Evolutionary conservation across 2,888 invertebrate genomes (phyloP).

Genomic region (Epinotia demarniana): DNA sequence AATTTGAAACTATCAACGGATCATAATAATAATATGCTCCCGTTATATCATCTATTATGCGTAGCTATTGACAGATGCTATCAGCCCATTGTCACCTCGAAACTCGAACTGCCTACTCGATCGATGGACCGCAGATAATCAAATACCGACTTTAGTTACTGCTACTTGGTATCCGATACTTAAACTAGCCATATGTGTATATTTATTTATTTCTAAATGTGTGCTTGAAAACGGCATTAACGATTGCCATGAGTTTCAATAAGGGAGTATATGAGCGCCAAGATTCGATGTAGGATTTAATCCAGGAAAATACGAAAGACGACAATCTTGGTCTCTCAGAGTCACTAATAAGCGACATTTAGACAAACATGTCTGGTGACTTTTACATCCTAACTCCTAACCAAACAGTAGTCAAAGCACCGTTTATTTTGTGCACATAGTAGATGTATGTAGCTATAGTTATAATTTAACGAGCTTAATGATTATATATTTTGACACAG

Average conservation of each 20-base stretch:
- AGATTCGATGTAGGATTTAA: too few relatives aligned
- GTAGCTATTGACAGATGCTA: constrained; percentile 13
- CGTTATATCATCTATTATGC: constrained; percentile 9
- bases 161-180: constrained; percentile 10
- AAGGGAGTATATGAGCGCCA: too few relatives aligned
- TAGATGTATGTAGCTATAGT: neutral
- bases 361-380: too few relatives aligned
- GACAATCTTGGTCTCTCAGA: too few relatives aligned
- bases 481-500: neutral
- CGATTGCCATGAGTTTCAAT: too few relatives aligned
- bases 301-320: too few relatives aligned
- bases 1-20: neutral
- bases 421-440: neutral
- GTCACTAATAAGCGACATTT: too few relatives aligned
- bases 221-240: too few relatives aligned
- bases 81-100: constrained; percentile 23
- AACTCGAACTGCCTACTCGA: neutral
- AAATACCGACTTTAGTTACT: neutral
- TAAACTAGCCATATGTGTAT: too few relatives aligned
- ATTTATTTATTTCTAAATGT: too few relatives aligned
- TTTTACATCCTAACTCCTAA: too few relatives aligned
- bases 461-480: neutral
- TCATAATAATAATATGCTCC: neutral
- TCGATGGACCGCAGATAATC: constrained; percentile 2
- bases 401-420: too few relatives aligned